phyloP scores from a whole-genome alignment of 2,797 vertebrate species.

The Eulemur rubriventer region DNA sequence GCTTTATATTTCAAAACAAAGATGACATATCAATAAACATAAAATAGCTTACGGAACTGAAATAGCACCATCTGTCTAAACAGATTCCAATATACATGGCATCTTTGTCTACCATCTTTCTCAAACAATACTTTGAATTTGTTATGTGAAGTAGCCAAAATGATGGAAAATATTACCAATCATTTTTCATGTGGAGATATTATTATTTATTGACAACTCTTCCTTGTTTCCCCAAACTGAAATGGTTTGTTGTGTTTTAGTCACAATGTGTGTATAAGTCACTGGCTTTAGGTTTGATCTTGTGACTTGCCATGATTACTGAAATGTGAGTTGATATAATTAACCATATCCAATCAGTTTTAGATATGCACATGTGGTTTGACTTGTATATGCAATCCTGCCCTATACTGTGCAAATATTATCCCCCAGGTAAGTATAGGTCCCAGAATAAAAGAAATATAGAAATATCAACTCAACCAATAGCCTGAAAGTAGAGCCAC shows the following conservation, averaged over 20 bases:
- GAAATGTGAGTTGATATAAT: background rate
- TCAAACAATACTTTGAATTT: conserved; percentile 22
- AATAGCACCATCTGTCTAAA: conserved; percentile 26
- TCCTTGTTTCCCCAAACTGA: background rate
- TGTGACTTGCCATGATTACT: background rate
- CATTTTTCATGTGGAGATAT: background rate
- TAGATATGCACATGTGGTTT: background rate
- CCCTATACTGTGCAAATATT: background rate
- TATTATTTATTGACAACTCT: background rate
- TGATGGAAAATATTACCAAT: conserved; percentile 3
- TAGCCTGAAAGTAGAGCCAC: background rate
- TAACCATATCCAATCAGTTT: background rate
- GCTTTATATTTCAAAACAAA: conserved; percentile 44
- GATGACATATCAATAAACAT: conserved; percentile 23
- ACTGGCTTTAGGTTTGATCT: background rate
- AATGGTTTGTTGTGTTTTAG: background rate
- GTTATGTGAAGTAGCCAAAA: background rate
- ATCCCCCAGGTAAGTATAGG: background rate
- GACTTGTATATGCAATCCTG: background rate
- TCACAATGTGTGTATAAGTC: background rate
- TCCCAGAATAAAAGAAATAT: background rate
- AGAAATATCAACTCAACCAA: background rate
- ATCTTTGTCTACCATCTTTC: background rate
- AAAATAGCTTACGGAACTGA: conserved; percentile 15
- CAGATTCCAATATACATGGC: background rate